Percentiles rank a stretch among this genome's conserved stretches.
Conservation (phyloP, 2,888 invertebrate genomes). For the Meghimatium bilineatum region DNA sequence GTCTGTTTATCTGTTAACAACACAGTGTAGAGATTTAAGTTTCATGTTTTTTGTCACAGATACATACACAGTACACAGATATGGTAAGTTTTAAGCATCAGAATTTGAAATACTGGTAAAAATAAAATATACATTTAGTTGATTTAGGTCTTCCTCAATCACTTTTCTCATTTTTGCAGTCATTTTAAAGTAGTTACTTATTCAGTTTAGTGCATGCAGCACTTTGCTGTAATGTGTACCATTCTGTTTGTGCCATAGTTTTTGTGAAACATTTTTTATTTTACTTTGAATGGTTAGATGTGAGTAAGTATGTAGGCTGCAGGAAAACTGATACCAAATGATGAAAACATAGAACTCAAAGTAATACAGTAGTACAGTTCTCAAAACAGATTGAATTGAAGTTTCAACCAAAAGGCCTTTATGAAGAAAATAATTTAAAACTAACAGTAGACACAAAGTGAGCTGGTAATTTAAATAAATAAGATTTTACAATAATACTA, state of each 20-base stretch:
- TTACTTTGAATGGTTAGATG: no score
- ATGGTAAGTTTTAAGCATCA: slow-evolving; percentile 60
- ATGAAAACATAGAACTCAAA: no score
- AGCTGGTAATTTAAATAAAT: no score
- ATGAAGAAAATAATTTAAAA: no score
- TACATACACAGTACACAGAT: slow-evolving; percentile 67
- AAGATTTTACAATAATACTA: no score
- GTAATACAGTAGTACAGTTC: no score
- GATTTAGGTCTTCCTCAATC: not conserved
- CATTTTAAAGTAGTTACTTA: not conserved
- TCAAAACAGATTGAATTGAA: no score
- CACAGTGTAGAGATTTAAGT: slow-evolving; percentile 44
- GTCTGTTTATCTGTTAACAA: not conserved
- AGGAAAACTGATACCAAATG: no score
- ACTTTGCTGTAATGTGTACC: not conserved
- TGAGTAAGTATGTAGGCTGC: no score
- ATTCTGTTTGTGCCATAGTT: not conserved
- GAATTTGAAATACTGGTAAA: not conserved
- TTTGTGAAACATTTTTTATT: not conserved
- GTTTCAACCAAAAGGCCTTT: no score
- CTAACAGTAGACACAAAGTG: no score
- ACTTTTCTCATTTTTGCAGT: slow-evolving; percentile 6
- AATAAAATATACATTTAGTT: not conserved
- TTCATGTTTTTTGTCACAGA: slow-evolving; percentile 54
- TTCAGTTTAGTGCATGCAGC: not conserved